Base-by-base conservation (phyloP, 2,888 invertebrate genomes). In the Meloe dianella region DNA sequence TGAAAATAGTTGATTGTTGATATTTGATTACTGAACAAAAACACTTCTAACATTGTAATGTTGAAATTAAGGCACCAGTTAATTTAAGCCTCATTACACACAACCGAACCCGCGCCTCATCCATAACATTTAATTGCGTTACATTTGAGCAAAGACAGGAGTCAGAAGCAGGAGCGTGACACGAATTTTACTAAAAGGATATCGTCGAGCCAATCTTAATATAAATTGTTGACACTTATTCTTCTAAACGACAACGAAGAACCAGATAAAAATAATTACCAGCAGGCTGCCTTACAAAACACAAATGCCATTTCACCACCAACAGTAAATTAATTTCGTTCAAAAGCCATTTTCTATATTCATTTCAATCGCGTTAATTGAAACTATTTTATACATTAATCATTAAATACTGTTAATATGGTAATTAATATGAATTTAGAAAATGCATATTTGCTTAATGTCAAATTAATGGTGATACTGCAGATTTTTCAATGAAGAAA, bases 1-100 rank as follows among this genome's bases (percentile, higher is more conserved):
- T n/a, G n/a, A n/a, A n/a, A n/a, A n/a, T n/a, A n/a, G n/a, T n/a
- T n/a, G n/a, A n/a, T n/a, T n/a, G n/a, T n/a, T n/a, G n/a, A n/a
- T n/a, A 38, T 41, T 41, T 41, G n/a, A 41, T 41, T 17, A 41
- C 7, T 41, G 41, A n/a, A 32, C 57, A 17, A 7, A 8, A n/a
- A 4, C n/a, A 57, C 29, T 57, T 14, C n/a, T 6, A 32, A 57
- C 20, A 57, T 57, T 57, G 29, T 20, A 27, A 32, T 32, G 32
- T 57, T 10, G 57, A 17, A 32, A 22, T 57, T 29, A 29, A 58
- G 58, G 58, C 17, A n/a, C 30, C 14, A 29, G 30, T 58, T 58
- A n/a, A 58, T 58, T 32, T 35, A 58, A 58, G 58, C 58, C 58
- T 58, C 58, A 58, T 58, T 58, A 58, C 30, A 58, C 22, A 17